Percentiles rank a stretch among this genome's conserved stretches.
Evolutionary conservation across 37 sponge, comb jelly and placozoan genomes (phyloP).

Genomic region (Corticium candelabrum): DNA sequence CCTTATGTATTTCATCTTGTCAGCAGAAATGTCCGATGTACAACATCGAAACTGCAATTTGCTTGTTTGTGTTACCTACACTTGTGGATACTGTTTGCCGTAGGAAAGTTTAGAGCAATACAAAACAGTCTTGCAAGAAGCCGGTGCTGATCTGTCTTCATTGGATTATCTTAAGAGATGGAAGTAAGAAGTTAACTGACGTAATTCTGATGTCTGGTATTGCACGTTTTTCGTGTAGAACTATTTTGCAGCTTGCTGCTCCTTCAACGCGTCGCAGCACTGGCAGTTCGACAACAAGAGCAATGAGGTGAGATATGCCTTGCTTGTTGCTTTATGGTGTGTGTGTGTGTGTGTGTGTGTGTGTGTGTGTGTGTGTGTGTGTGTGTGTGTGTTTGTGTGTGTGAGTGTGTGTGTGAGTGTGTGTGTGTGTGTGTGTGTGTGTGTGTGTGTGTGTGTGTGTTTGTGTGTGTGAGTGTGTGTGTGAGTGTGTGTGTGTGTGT

Average conservation of each 20-base stretch:
- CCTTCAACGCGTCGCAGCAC: too few species aligned
- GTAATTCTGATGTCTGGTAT: neutral
- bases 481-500: too few species aligned
- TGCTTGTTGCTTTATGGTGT: neutral
- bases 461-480: too few species aligned
- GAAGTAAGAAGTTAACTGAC: constrained; percentile 42
- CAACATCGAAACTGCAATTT: neutral
- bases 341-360: neutral
- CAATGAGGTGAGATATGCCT: too few species aligned
- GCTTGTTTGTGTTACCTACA: too few species aligned
- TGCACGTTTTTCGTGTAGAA: neutral
- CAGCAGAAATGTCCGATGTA: constrained; percentile 61
- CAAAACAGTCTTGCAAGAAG: constrained; percentile 38
- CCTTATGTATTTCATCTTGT: constrained; percentile 76
- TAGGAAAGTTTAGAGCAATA: constrained; percentile 49
- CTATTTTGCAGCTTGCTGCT: too few species aligned
- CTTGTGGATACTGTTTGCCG: too few species aligned
- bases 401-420: constrained; percentile 3
- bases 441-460: too few species aligned
- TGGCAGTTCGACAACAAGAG: too few species aligned
- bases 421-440: constrained; percentile 19
- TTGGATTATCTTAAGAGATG: constrained; percentile 68
- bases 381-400: too few species aligned
- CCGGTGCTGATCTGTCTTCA: constrained; percentile 40
- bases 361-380: neutral